Percentiles rank a stretch among this genome's conserved stretches.
phyloP scores from a whole-genome alignment of 2,113 vertebrate species.

The Paedocypris sp. region DNA sequence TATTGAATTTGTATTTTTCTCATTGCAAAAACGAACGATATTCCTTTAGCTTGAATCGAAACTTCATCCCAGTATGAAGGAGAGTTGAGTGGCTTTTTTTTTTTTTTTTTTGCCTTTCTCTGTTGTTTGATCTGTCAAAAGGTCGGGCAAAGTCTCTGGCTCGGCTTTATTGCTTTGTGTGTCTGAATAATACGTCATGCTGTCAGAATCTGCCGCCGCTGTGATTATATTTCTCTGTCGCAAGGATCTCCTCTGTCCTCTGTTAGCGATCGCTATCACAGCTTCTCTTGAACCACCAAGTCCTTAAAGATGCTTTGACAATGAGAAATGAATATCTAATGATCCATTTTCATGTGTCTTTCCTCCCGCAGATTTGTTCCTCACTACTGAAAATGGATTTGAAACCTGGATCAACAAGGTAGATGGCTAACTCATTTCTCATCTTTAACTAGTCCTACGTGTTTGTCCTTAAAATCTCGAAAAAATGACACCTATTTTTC shows the following conservation, averaged over 20 bases:
- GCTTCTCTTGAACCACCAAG: no score
- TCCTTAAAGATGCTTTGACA: no score
- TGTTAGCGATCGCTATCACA: neutral
- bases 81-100: no score
- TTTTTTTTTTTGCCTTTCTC: neutral
- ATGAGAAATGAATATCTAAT: constrained; percentile 9
- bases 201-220: neutral
- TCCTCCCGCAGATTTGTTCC: constrained; percentile 67
- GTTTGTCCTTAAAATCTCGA: no score
- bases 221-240: neutral
- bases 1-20: no score
- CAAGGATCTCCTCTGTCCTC: neutral
- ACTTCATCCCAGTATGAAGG: no score
- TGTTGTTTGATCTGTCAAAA: neutral
- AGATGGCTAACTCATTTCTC: constrained; percentile 37
- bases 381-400: constrained; percentile 62
- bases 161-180: neutral
- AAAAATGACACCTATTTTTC: no score
- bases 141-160: neutral
- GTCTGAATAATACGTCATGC: neutral
- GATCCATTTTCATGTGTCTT: constrained; percentile 10
- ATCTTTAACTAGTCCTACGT: no score
- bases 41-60: no score
- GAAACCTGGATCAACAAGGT: constrained; percentile 75
- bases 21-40: no score